Base-by-base conservation (phyloP, 64 coral and sea anemone species). In the Pachyseris speciosa region DNA sequence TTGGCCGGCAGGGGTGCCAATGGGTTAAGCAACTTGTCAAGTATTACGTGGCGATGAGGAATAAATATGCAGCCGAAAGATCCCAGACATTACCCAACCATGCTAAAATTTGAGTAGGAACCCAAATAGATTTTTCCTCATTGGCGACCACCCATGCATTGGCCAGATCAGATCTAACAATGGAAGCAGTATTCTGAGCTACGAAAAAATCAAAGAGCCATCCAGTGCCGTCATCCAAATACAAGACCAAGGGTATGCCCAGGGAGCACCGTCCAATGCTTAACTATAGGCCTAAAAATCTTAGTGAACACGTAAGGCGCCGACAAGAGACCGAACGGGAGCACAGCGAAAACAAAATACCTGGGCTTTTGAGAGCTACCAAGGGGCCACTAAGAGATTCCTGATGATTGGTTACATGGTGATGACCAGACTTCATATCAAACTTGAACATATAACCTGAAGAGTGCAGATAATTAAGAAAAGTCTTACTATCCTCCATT, bases 401-500 rank as follows among this genome's bases (percentile, higher is more conserved):
- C 1, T 31, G 16, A 64, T 37, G 19, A 41, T 58, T 83, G 45
- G 30, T 37, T 36, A 92, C 24, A 38, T 92, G 90, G 26, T 92
- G 72, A 28, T 89, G 78, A 1, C 87, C 87, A 2, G 34, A 60
- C 38, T 89, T 89, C 81, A 86, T 86, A 64, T 92, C 90, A 48
- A 92, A 92, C 24, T 92, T 84, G 33, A 76, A 86, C 19, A 52
- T 25, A 75, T 44, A 85, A 0, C 80, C 90, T 10, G 36, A 19
- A 7, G 42, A 15, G 7, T 28, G 20, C 38, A 91, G 20, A 44
- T 85, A 74, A 7, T 84, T 12, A 3, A 92, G 0, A 42, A 92
- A 92, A 28, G 55, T 41, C 37, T 33, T 69, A 30, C 90, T 64
- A 64, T 92, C 90, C 51, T 92, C 90, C 90, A 92, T 85, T 19